Conservation (phyloP, 37 sponge, comb jelly and placozoan genomes). For the Theonella swinhoei region DNA sequence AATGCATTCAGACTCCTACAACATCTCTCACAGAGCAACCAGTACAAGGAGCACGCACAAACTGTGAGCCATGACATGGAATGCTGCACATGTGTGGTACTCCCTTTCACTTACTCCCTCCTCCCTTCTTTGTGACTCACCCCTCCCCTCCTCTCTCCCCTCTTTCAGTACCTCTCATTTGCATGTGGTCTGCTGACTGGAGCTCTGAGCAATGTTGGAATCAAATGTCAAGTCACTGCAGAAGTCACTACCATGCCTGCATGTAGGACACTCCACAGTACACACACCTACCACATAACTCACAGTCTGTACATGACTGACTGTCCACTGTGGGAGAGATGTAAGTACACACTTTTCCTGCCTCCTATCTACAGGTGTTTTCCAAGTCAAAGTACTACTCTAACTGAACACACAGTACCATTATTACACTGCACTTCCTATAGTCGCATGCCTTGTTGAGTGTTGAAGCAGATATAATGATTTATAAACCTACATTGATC, state of each 20-base stretch:
- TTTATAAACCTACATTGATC: too few relatives aligned
- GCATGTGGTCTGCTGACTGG: conserved; percentile 83
- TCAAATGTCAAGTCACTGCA: conserved; percentile 70
- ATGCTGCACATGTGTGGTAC: neutral
- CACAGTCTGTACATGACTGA: neutral
- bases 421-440: neutral
- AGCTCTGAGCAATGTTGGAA: conserved; percentile 76
- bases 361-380: conserved; percentile 32
- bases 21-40: conserved; percentile 55
- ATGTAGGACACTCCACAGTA: conserved; percentile 46
- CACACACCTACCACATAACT: neutral
- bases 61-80: conserved; percentile 62
- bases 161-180: conserved; percentile 73
- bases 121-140: neutral
- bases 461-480: too few relatives aligned
- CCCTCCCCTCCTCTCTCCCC: neutral
- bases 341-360: neutral
- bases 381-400: conserved; percentile 56
- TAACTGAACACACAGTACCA: too few relatives aligned
- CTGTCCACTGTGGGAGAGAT: neutral
- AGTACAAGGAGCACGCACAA: conserved; percentile 68
- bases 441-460: too few relatives aligned
- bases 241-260: conserved; percentile 68
- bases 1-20: conserved; percentile 66
- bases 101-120: neutral